Evolutionary conservation across 2,797 vertebrate genomes (phyloP), one percentile per base, ranked within the genome.

Genomic region (Brachymystax lenok): DNA sequence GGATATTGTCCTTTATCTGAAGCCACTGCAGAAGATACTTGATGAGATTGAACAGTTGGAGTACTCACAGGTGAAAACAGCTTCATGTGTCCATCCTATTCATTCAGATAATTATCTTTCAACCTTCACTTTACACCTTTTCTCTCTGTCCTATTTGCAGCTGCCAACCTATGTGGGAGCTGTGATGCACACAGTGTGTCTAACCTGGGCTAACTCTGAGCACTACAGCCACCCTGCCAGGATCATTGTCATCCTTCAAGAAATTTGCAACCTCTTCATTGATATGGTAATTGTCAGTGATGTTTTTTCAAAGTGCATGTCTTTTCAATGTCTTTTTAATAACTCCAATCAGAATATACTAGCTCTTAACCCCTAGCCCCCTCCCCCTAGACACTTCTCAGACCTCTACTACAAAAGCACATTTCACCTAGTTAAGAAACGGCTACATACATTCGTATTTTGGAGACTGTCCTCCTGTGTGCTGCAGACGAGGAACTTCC

Each of bases 181-280:
- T 27, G 84, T 86, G 64, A 83, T 96, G 74, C 86, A 90, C 86
- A 91, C 90, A 0, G 14, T 95, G 12, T 76, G 86, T 78, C 90
- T 92, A 69, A 84, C 94, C 35, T 93, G 94, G 83, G 86, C 85
- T 72, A 85, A 80, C 75, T 96, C 93, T 0, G 50, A 81, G 71
- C 84, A 92, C 88, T 95, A 95, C 85, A 85, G 88, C 76, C 81
- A 83, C 0, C 92, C 95, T 1, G 74, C 86, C 63, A 87, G 88
- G 19, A 0, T 90, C 79, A 79, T 94, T 3, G 82, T 94, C 2
- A 24, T 96, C 80, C 88, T 96, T 78, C 94, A 92, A 84, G 93
- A 96, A 84, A 91, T 94, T 85, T 93, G 91, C 88, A 96, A 95
- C 88, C 89, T 94, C 70, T 77, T 95, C 82, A 91, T 95, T 0